phyloP scores from a whole-genome alignment of 2,888 invertebrate species.

The Melikaiella ostensackeni region DNA sequence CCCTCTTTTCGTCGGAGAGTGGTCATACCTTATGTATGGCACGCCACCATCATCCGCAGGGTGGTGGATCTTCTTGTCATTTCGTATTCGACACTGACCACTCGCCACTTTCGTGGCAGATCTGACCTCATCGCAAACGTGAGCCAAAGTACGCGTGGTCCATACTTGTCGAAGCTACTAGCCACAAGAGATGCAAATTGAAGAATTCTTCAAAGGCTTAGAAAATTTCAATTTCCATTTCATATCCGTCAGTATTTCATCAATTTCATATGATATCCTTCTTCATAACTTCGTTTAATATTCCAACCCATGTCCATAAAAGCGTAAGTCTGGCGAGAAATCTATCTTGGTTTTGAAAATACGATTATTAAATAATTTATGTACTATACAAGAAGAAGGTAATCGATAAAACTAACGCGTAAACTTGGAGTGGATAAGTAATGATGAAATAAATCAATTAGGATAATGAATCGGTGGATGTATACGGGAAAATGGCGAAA shows the following conservation, averaged over 20 bases:
- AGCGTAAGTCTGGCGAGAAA: not conserved
- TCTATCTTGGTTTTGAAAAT: not conserved
- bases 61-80: constrained; percentile 66
- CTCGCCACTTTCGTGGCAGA: constrained; percentile 73
- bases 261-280: not conserved
- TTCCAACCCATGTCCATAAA: not conserved
- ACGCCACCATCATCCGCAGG: constrained; percentile 67
- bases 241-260: not conserved
- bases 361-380: constrained; percentile 2
- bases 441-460: constrained; percentile 12
- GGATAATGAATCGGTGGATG: constrained; percentile 7
- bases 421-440: constrained; percentile 1
- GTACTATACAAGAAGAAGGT: not conserved
- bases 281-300: not conserved
- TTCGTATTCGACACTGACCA: constrained; percentile 76
- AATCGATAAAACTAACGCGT: constrained; percentile 9
- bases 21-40: constrained; percentile 76
- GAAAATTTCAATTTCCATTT: constrained; percentile 6
- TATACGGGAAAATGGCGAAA: not conserved
- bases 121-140: constrained; percentile 65
- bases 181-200: constrained; percentile 19
- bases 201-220: not conserved
- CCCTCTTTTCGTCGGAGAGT: constrained; percentile 56
- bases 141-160: constrained; percentile 50
- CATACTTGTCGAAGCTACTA: constrained; percentile 40